Evolutionary conservation across 2,888 invertebrate species (phyloP).

Genomic region (Acrobasis repandana): DNA sequence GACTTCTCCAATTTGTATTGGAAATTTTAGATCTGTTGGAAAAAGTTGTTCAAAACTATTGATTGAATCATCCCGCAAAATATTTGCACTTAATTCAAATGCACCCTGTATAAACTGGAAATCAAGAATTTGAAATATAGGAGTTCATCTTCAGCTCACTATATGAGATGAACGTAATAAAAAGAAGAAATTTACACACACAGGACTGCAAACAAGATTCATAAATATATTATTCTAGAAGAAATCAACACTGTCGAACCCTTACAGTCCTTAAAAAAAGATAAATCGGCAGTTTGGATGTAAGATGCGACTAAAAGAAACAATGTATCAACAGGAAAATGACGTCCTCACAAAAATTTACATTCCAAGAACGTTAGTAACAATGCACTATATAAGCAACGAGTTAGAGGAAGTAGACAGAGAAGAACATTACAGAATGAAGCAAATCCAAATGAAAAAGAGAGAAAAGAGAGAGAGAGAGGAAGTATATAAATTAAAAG

Average conservation of each 20-base stretch:
- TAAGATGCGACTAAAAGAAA: not conserved
- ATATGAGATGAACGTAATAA: not conserved
- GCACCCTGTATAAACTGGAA: too few species aligned
- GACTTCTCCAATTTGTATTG: too few species aligned
- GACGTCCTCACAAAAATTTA: conserved; percentile 26
- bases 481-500: too few species aligned
- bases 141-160: conserved; percentile 9
- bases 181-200: conserved; percentile 5
- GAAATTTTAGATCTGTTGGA: too few species aligned
- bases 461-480: not conserved
- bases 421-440: conserved; percentile 32
- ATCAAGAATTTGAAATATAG: not conserved
- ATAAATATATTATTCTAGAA: not conserved
- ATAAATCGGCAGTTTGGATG: conserved; percentile 30
- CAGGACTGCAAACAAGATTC: not conserved
- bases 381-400: conserved; percentile 22
- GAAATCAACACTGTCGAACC: conserved; percentile 27
- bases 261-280: conserved; percentile 46
- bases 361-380: conserved; percentile 24
- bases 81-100: too few species aligned
- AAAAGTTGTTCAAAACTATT: too few species aligned
- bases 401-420: conserved; percentile 30
- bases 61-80: too few species aligned
- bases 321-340: conserved; percentile 26
- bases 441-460: conserved; percentile 24